Conservation (phyloP, 2,797 vertebrate genomes). For the Protosalanx chinensis region DNA sequence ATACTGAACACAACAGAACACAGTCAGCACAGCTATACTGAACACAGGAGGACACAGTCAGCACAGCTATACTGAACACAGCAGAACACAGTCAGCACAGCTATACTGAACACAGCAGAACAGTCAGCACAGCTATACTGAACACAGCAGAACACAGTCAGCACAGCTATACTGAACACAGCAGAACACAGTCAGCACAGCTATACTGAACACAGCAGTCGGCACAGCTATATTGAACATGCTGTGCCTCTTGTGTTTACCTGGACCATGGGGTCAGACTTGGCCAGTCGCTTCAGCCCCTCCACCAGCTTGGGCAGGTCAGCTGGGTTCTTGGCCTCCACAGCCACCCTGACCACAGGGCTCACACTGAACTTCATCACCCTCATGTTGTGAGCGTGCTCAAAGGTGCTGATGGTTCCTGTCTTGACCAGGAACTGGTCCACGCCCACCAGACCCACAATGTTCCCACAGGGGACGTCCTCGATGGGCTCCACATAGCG, state of each 20-base stretch:
- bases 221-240: too few relatives aligned
- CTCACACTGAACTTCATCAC: constrained; percentile 99
- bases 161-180: background rate
- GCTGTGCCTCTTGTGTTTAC: background rate
- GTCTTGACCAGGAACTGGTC: constrained; percentile 95
- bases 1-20: constrained; percentile 65
- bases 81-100: too few relatives aligned
- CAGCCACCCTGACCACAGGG: constrained; percentile 92
- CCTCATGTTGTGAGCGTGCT: constrained; percentile 91
- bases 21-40: constrained; percentile 40
- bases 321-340: constrained; percentile 91
- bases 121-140: constrained; percentile 40
- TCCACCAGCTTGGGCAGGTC: constrained; percentile 96
- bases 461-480: constrained; percentile 95
- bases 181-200: too few relatives aligned
- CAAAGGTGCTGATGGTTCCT: constrained; percentile 91
- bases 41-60: too few relatives aligned
- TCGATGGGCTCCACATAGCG: constrained; percentile 93
- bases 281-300: constrained; percentile 90
- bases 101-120: constrained; percentile 65
- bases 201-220: too few relatives aligned
- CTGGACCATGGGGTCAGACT: constrained; percentile 93
- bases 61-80: background rate
- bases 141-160: too few relatives aligned
- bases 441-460: constrained; percentile 91